Evolutionary conservation across 2,888 invertebrate genomes (phyloP).

Genomic region (Apocheima hispidaria): DNA sequence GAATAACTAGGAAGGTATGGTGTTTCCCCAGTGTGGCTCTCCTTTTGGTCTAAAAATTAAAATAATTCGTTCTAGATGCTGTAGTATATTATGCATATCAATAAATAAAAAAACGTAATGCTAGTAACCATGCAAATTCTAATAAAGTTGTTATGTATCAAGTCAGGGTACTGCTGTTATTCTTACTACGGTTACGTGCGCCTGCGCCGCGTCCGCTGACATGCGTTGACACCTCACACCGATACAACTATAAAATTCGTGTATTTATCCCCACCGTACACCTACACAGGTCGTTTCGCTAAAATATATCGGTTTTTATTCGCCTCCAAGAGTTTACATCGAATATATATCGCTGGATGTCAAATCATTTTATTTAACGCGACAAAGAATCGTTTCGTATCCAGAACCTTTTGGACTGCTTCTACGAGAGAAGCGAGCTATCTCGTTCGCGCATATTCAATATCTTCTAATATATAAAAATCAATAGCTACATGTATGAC

Average conservation of each 20-base stretch:
- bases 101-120: too few relatives aligned
- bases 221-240: slow-evolving; percentile 54
- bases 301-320: slow-evolving; percentile 44
- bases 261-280: slow-evolving; percentile 41
- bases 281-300: slow-evolving; percentile 48
- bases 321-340: slow-evolving; percentile 18
- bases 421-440: slow-evolving; percentile 4
- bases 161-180: slow-evolving; percentile 4
- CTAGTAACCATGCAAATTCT: too few relatives aligned
- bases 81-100: too few relatives aligned
- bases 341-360: slow-evolving; percentile 26
- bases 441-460: neutral
- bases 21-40: too few relatives aligned
- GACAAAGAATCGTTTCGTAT: slow-evolving; percentile 12
- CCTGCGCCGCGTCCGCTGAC: slow-evolving; percentile 43
- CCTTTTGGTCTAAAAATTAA: too few relatives aligned
- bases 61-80: too few relatives aligned
- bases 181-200: slow-evolving; percentile 30
- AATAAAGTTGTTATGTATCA: neutral
- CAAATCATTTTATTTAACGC: slow-evolving; percentile 31
- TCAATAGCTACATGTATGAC: too few relatives aligned
- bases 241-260: slow-evolving; percentile 42
- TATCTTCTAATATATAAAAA: neutral
- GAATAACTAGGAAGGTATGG: too few relatives aligned
- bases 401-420: neutral